Percentiles rank a stretch among this genome's conserved stretches.
These are phyloP conservation scores for Aeoliscus strigatus DNA, from an alignment of 2,797 vertebrate species.

Conservation along the genomic window DNA sequence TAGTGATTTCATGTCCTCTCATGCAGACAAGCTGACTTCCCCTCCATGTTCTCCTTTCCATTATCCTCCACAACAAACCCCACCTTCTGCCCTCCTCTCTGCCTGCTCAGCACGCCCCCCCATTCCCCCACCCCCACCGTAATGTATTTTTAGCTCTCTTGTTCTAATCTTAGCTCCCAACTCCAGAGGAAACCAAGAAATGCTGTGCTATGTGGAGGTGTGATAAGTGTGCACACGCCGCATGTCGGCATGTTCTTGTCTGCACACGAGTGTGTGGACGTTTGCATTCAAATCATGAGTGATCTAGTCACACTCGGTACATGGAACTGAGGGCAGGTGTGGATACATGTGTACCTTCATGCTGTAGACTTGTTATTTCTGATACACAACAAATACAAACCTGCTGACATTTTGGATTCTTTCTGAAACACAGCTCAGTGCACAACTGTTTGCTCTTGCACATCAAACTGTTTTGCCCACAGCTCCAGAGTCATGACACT, in stretches of 20 bases:
- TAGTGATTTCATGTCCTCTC: slow-evolving; percentile 31
- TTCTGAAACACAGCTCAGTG: slow-evolving; percentile 3
- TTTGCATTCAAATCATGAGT: too few species aligned
- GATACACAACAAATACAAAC: too few species aligned
- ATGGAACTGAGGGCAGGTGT: too few species aligned
- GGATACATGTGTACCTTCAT: too few species aligned
- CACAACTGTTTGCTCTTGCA: slow-evolving; percentile 10
- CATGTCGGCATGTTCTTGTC: slow-evolving; percentile 14
- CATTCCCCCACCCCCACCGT: slow-evolving; percentile 1
- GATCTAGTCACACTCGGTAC: too few species aligned
- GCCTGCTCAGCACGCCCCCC: slow-evolving; percentile 30
- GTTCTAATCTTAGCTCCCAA: slow-evolving; percentile 66
- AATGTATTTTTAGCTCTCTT: slow-evolving; percentile 64
- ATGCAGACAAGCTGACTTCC: slow-evolving; percentile 36
- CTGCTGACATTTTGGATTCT: too few species aligned
- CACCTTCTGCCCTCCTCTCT: slow-evolving; percentile 10
- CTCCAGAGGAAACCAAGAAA: slow-evolving; percentile 35
- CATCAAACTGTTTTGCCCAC: not conserved
- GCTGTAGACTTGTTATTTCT: too few species aligned
- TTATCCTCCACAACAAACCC: slow-evolving; percentile 12
- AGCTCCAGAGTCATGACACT: slow-evolving; percentile 12
- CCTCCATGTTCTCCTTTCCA: slow-evolving; percentile 15
- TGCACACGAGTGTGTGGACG: too few species aligned
- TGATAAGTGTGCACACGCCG: slow-evolving; percentile 35
- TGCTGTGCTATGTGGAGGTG: slow-evolving; percentile 34